Evolutionary conservation across 2,888 invertebrate species (phyloP).

Genomic region (Silvanus unidentatus): DNA sequence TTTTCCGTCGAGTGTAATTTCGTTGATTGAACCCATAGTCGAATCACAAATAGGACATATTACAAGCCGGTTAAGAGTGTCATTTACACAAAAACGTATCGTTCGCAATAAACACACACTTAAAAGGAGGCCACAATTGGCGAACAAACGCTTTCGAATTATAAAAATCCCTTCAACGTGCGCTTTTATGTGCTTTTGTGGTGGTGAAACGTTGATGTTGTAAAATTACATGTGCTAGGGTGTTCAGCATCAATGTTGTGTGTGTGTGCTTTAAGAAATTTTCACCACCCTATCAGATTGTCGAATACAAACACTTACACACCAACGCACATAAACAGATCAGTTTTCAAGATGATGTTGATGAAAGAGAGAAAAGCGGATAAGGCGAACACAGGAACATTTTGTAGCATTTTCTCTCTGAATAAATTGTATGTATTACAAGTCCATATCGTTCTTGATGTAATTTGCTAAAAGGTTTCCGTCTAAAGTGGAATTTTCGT

Average conservation of each 20-base stretch:
- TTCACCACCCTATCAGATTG: no score
- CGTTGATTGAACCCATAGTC: no score
- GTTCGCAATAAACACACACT: background rate
- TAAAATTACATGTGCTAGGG: no score
- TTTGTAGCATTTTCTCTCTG: slow-evolving; percentile 21
- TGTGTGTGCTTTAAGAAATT: no score
- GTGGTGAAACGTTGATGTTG: background rate
- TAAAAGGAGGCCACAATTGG: background rate
- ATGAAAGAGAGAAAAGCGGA: background rate
- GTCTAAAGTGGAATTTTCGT: slow-evolving; percentile 48
- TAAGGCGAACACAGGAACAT: slow-evolving; percentile 1
- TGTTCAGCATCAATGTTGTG: no score
- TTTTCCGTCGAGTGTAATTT: no score
- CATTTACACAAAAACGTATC: background rate
- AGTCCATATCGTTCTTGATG: slow-evolving; percentile 39
- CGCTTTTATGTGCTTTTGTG: background rate
- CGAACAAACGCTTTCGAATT: background rate
- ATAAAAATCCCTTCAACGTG: background rate
- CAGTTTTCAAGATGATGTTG: no score
- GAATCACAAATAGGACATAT: no score
- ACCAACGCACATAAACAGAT: no score
- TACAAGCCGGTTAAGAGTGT: no score
- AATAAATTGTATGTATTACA: slow-evolving; percentile 43
- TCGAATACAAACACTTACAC: no score
- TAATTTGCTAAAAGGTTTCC: slow-evolving; percentile 49